phyloP scores from a whole-genome alignment of 2,888 invertebrate genomes.

The Carterocephalus palaemon region DNA sequence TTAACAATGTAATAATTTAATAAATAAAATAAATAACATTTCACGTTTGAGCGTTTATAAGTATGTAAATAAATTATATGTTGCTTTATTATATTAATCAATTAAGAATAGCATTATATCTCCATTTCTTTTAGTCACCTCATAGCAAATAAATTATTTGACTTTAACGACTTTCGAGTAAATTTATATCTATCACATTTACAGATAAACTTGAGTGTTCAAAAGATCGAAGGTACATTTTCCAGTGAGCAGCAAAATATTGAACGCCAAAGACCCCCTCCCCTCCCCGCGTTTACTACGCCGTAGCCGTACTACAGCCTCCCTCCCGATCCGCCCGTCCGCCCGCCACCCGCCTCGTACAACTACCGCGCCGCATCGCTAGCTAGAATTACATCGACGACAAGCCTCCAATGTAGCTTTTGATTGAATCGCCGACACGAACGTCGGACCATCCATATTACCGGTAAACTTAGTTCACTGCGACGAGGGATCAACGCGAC shows the following conservation, averaged over 20 bases:
- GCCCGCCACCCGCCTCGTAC: constrained; percentile 43
- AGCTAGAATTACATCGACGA: constrained; percentile 19
- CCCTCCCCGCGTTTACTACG: constrained; percentile 56
- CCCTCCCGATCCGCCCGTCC: constrained; percentile 43
- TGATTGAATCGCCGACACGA: constrained; percentile 23
- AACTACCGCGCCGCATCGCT: constrained; percentile 37
- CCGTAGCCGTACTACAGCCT: constrained; percentile 64
- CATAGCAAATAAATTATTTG: too few relatives aligned
- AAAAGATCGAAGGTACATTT: constrained; percentile 26
- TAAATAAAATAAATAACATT: too few relatives aligned
- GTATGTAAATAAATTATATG: too few relatives aligned
- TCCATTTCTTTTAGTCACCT: too few relatives aligned
- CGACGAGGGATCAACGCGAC: constrained; percentile 18
- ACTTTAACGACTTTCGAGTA: too few relatives aligned
- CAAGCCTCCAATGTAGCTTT: constrained; percentile 25
- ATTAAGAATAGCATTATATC: too few relatives aligned
- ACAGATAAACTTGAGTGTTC: neutral
- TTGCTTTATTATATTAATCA: too few relatives aligned
- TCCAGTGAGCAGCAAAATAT: too few relatives aligned
- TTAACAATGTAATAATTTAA: too few relatives aligned
- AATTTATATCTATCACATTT: too few relatives aligned
- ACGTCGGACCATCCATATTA: constrained; percentile 10
- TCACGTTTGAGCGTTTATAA: too few relatives aligned
- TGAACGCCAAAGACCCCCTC: constrained; percentile 46
- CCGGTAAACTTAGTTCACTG: constrained; percentile 31